A percentile compares a stretch with the other conserved stretches of the same genome.
Evolutionary conservation across 2,113 vertebrate species (phyloP).

Genomic region (Forbesichthys agassizii): DNA sequence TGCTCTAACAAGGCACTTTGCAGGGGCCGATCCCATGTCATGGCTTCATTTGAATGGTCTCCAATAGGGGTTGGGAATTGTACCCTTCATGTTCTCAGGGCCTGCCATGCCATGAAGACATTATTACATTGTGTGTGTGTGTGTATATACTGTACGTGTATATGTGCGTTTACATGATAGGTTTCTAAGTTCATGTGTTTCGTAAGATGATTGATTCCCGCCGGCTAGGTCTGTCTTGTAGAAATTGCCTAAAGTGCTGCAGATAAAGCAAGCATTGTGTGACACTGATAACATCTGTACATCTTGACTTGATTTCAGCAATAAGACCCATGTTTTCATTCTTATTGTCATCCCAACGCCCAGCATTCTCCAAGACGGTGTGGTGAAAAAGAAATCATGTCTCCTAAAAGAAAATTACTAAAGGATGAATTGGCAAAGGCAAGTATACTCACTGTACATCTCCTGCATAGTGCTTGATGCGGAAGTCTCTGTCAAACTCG

Average conservation of each 20-base stretch:
- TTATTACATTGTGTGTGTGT: neutral
- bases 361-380: neutral
- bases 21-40: slow-evolving; percentile 33
- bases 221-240: no score
- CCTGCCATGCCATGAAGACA: neutral
- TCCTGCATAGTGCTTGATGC: slow-evolving; percentile 93
- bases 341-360: no score
- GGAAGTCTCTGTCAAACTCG: slow-evolving; percentile 95
- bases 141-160: neutral
- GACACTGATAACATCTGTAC: no score
- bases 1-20: slow-evolving; percentile 41
- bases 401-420: slow-evolving; percentile 28
- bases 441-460: slow-evolving; percentile 87
- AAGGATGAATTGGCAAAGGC: neutral
- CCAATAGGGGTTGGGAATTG: slow-evolving; percentile 21
- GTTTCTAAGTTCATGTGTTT: no score
- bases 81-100: slow-evolving; percentile 7
- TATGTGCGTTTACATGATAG: neutral
- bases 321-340: no score
- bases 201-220: no score
- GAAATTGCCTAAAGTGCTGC: no score
- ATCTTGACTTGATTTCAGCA: no score
- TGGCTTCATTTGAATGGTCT: slow-evolving; percentile 41
- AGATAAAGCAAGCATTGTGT: no score
- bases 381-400: slow-evolving; percentile 15